Conservation (phyloP, 2,797 vertebrate genomes). For the Helicolenus hilgendorfi region DNA sequence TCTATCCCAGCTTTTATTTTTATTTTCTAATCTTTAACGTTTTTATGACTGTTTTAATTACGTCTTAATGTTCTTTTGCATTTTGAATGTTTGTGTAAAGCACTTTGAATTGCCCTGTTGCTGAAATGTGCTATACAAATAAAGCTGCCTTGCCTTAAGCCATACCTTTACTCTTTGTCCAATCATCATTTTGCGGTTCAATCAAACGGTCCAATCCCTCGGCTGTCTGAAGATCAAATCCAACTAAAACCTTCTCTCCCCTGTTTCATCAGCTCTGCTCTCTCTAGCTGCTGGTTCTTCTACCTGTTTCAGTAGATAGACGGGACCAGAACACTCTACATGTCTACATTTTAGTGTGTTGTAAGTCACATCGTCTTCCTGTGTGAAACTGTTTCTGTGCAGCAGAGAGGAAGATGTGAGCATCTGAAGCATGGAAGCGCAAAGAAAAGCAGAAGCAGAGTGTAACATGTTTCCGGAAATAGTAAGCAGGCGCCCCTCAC, state of each 20-base stretch:
- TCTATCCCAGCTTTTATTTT: no score
- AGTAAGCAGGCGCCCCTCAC: constrained; percentile 50
- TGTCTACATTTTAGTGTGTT: not conserved
- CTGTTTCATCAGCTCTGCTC: not conserved
- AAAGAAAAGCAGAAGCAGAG: constrained; percentile 68
- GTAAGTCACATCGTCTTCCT: constrained; percentile 37
- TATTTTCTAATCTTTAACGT: no score
- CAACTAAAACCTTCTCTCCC: not conserved
- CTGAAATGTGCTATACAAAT: no score
- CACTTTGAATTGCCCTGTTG: no score
- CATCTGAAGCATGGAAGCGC: constrained; percentile 13
- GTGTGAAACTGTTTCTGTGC: constrained; percentile 40
- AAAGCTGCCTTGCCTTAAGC: no score
- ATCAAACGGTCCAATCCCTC: not conserved
- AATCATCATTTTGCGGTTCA: constrained; percentile 9
- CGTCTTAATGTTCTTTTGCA: no score
- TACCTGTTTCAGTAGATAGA: not conserved
- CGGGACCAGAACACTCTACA: not conserved
- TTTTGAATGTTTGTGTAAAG: no score
- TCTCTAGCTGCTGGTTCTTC: not conserved
- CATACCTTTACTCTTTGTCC: constrained; percentile 45
- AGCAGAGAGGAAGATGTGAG: constrained; percentile 28
- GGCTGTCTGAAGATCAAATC: not conserved
- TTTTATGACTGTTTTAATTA: no score
- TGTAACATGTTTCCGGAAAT: constrained; percentile 62